A percentile compares a stretch with the other conserved stretches of the same genome.
These are phyloP conservation scores for Ennomos quercinarius DNA, from an alignment of 2,888 invertebrate species.

Conservation along the genomic window DNA sequence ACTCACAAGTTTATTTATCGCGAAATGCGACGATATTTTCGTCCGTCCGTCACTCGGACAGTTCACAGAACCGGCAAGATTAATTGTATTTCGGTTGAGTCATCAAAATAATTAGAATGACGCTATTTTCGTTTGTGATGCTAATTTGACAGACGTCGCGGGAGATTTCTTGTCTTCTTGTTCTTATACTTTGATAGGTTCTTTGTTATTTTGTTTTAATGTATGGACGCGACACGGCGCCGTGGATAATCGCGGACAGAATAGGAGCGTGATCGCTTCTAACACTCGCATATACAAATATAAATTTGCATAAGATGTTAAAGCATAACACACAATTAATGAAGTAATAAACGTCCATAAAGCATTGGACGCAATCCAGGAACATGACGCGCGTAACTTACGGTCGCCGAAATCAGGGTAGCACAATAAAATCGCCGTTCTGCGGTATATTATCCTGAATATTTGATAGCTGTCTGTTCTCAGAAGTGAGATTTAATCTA, in stretches of 20 bases:
- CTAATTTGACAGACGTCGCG: constrained; percentile 86
- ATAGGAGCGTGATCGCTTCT: constrained; percentile 23
- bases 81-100: constrained; percentile 85
- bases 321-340: constrained; percentile 35
- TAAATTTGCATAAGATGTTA: constrained; percentile 17
- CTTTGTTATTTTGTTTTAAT: constrained; percentile 68
- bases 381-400: constrained; percentile 51
- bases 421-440: constrained; percentile 61
- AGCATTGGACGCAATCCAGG: constrained; percentile 74
- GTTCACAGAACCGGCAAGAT: constrained; percentile 84
- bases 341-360: constrained; percentile 67
- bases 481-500: constrained; percentile 75
- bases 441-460: constrained; percentile 75
- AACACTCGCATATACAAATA: constrained; percentile 24
- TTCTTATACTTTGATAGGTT: constrained; percentile 75
- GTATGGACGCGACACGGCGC: constrained; percentile 31
- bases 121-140: constrained; percentile 84
- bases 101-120: constrained; percentile 86
- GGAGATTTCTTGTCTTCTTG: constrained; percentile 79
- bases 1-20: constrained; percentile 81
- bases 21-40: constrained; percentile 84
- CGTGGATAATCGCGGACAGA: constrained; percentile 33
- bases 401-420: constrained; percentile 64
- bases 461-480: constrained; percentile 80
- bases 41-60: constrained; percentile 83